Evolutionary conservation across 2,888 invertebrate genomes (phyloP).

Genomic region (Isoperla grammatica): DNA sequence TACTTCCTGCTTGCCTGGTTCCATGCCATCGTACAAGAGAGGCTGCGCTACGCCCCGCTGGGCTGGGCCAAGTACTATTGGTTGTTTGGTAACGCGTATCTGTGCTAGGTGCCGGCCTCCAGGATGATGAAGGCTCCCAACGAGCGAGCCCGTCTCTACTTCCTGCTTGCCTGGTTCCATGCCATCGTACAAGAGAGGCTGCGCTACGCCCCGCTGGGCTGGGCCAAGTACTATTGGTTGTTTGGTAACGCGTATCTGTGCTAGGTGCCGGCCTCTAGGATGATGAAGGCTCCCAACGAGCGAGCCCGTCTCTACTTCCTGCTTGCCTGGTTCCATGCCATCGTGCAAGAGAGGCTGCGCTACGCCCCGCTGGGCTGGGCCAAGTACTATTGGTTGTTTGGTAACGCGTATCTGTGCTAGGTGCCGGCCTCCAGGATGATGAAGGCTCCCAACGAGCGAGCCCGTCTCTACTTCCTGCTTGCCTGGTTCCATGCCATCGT

Average conservation of each 20-base stretch:
- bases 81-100: too few relatives aligned
- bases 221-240: slow-evolving; percentile 99
- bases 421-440: slow-evolving; percentile 75
- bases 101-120: slow-evolving; percentile 56
- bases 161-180: slow-evolving; percentile 99
- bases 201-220: slow-evolving; percentile 94
- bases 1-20: slow-evolving; percentile 99
- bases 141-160: slow-evolving; percentile 93
- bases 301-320: slow-evolving; percentile 95
- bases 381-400: slow-evolving; percentile 99
- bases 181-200: slow-evolving; percentile 97
- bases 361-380: slow-evolving; percentile 99
- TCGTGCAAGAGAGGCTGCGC: slow-evolving; percentile 93
- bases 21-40: slow-evolving; percentile 98
- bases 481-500: slow-evolving; percentile 99
- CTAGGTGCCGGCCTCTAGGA: slow-evolving; percentile 62
- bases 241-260: too few relatives aligned
- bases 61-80: slow-evolving; percentile 99
- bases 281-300: slow-evolving; percentile 95
- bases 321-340: slow-evolving; percentile 99
- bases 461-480: slow-evolving; percentile 92
- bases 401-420: too few relatives aligned
- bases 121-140: slow-evolving; percentile 94
- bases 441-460: slow-evolving; percentile 92
- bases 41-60: slow-evolving; percentile 91